Evolutionary conservation across 2,113 vertebrate genomes (phyloP).

Genomic region (Onychostruthus taczanowskii): DNA sequence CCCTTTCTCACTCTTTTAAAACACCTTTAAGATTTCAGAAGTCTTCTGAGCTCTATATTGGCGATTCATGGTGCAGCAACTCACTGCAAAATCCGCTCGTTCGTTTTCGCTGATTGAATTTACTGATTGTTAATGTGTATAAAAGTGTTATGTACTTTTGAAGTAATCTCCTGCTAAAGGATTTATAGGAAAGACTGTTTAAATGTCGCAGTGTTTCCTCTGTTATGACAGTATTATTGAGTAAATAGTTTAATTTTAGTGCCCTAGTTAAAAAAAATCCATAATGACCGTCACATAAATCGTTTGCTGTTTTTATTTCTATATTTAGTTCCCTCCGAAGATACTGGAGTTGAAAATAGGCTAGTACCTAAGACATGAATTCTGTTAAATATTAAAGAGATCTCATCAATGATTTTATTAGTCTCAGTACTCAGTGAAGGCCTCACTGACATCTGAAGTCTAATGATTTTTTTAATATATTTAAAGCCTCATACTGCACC

Average conservation of each 20-base stretch:
- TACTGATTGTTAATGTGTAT: conserved; percentile 68
- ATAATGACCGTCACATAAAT: conserved; percentile 64
- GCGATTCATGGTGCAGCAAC: conserved; percentile 57
- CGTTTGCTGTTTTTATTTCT: conserved; percentile 64
- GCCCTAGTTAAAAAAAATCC: conserved; percentile 69
- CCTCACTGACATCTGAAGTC: conserved; percentile 71
- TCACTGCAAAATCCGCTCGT: conserved; percentile 51
- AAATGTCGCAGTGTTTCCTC: conserved; percentile 55
- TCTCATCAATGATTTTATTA: conserved; percentile 82
- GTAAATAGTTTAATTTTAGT: conserved; percentile 76
- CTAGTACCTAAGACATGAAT: conserved; percentile 73
- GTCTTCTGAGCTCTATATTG: conserved; percentile 27
- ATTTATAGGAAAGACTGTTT: conserved; percentile 69
- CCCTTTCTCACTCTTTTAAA: conserved; percentile 9
- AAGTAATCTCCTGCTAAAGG: conserved; percentile 63
- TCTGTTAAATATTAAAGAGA: conserved; percentile 82
- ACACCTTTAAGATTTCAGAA: conserved; percentile 27
- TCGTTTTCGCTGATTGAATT: conserved; percentile 68
- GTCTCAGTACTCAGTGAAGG: conserved; percentile 74
- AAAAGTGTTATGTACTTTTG: conserved; percentile 64
- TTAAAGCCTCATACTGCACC: conserved; percentile 76
- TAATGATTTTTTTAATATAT: conserved; percentile 76
- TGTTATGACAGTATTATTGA: conserved; percentile 70
- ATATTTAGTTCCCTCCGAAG: conserved; percentile 65
- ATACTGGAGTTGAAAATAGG: conserved; percentile 70